Evolutionary conservation across 1,140 invertebrate genomes (phyloP).

Genomic region (Pissodes strobi): DNA sequence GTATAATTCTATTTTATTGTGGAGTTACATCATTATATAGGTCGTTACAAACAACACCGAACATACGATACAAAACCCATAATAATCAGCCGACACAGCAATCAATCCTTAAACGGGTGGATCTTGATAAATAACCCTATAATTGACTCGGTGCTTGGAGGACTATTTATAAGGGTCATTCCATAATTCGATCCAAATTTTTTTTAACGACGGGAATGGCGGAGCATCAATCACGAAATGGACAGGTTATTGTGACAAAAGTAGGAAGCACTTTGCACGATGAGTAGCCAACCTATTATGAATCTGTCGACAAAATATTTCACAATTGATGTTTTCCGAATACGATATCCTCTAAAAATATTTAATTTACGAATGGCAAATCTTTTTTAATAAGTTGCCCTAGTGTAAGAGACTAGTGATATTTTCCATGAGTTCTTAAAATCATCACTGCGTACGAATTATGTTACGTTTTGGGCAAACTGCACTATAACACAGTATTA

Average conservation of each 20-base stretch:
- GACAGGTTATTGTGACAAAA: constrained; percentile 28
- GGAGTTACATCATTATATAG: no score
- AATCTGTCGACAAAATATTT: constrained; percentile 7
- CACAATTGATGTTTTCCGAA: background rate
- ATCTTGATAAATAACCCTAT: constrained; percentile 30
- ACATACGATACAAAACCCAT: no score
- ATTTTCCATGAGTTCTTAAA: no score
- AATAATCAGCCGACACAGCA: constrained; percentile 2
- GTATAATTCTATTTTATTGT: no score
- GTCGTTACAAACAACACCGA: no score
- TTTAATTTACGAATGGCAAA: background rate
- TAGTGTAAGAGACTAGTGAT: background rate
- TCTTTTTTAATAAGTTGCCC: background rate
- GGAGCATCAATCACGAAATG: constrained; percentile 18
- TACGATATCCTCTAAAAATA: background rate
- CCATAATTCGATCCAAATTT: constrained; percentile 21
- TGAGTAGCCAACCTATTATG: constrained; percentile 18
- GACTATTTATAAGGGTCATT: constrained; percentile 32
- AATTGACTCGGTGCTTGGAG: constrained; percentile 24
- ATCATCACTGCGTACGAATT: no score
- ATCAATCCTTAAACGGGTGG: constrained; percentile 20
- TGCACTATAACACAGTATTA: no score
- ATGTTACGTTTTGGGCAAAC: no score
- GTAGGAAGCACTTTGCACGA: constrained; percentile 22
- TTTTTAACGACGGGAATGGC: constrained; percentile 5